A percentile compares a stretch with the other conserved stretches of the same genome.
Evolutionary conservation across 2,797 vertebrate species (phyloP).

Genomic region (Parambassis ranga): DNA sequence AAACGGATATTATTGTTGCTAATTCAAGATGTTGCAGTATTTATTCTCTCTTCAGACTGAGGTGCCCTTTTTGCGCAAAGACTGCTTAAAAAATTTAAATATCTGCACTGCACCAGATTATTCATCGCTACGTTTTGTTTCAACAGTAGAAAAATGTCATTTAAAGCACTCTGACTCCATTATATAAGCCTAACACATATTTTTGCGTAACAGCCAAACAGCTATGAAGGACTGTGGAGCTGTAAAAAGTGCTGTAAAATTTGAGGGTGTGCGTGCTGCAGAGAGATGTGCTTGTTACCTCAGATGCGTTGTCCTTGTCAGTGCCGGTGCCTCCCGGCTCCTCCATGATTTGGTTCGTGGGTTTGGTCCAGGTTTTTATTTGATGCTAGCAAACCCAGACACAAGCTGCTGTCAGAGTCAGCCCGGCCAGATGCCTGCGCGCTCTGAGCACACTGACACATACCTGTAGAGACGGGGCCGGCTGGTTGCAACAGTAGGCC

Average conservation of each 20-base stretch:
- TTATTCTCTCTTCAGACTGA: slow-evolving; percentile 53
- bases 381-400: slow-evolving; percentile 67
- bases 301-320: slow-evolving; percentile 58
- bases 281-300: slow-evolving; percentile 48
- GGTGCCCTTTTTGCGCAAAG: slow-evolving; percentile 68
- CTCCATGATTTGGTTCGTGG: slow-evolving; percentile 57
- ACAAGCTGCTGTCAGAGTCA: slow-evolving; percentile 70
- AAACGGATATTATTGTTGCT: slow-evolving; percentile 71
- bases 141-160: slow-evolving; percentile 71
- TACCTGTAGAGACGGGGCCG: slow-evolving; percentile 64
- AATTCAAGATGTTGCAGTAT: slow-evolving; percentile 68
- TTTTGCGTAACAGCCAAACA: slow-evolving; percentile 60
- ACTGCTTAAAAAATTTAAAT: slow-evolving; percentile 74
- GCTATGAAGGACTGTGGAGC: slow-evolving; percentile 18
- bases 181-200: slow-evolving; percentile 61
- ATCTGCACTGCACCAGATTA: slow-evolving; percentile 81
- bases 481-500: slow-evolving; percentile 62
- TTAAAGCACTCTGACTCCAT: slow-evolving; percentile 61
- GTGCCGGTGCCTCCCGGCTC: slow-evolving; percentile 54
- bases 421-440: slow-evolving; percentile 63
- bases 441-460: slow-evolving; percentile 64
- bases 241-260: slow-evolving; percentile 39
- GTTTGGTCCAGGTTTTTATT: slow-evolving; percentile 65
- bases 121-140: slow-evolving; percentile 66
- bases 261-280: slow-evolving; percentile 35